Evolutionary conservation across 2,888 invertebrate species (phyloP).

Genomic region (Epirrhoe tristata): DNA sequence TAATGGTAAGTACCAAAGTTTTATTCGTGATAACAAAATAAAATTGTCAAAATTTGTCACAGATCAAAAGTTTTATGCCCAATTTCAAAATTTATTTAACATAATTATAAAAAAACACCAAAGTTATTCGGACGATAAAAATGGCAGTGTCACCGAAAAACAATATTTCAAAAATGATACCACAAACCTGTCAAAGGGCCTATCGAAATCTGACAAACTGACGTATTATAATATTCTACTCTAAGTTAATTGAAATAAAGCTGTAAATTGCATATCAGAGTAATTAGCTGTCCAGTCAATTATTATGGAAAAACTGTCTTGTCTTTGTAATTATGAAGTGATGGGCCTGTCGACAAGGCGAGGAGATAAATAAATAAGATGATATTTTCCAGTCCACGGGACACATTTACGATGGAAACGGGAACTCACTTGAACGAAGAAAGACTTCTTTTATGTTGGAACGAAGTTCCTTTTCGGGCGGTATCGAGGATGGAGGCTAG

Average conservation of each 20-base stretch:
- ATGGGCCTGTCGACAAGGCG: conserved; percentile 74
- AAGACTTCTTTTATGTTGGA: not conserved
- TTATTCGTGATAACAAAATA: too few relatives aligned
- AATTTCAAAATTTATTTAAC: not conserved
- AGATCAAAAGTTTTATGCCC: not conserved
- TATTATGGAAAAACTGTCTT: conserved; percentile 76
- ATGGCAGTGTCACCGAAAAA: conserved; percentile 76
- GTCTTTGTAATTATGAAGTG: conserved; percentile 79
- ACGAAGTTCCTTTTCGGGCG: too few relatives aligned
- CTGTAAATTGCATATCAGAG: conserved; percentile 28
- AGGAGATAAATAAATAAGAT: conserved; percentile 81
- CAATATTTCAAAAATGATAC: conserved; percentile 71
- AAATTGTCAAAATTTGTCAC: too few relatives aligned
- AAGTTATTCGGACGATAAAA: conserved; percentile 60
- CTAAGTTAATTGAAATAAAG: not conserved
- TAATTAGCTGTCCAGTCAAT: conserved; percentile 64
- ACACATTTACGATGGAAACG: conserved; percentile 3
- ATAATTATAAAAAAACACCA: conserved; percentile 48
- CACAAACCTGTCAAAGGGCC: conserved; percentile 52
- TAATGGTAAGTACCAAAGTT: too few relatives aligned
- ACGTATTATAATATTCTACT: conserved; percentile 34
- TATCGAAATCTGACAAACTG: conserved; percentile 41
- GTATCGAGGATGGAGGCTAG: too few relatives aligned
- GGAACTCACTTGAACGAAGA: not conserved
- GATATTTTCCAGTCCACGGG: conserved; percentile 69